phyloP scores from a whole-genome alignment of 23 tunicate genomes.

The Clavelina lepadiformis region DNA sequence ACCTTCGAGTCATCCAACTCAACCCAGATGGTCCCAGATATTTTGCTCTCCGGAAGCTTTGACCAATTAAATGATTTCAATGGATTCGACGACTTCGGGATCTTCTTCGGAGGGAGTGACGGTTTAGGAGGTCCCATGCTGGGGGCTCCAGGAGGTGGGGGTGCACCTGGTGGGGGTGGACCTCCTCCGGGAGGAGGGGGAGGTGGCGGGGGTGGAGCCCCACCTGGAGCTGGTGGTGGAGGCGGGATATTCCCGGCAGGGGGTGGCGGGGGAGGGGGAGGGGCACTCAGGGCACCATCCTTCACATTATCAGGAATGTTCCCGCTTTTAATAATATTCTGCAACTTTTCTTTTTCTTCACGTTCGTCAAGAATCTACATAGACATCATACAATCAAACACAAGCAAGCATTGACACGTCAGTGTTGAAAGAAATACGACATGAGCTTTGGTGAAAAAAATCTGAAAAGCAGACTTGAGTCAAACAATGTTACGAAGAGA shows the following conservation, averaged over 20 bases:
- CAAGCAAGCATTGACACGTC: background rate
- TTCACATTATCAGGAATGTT: conserved; percentile 80
- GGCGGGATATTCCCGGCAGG: conserved; percentile 50
- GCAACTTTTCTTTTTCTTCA: conserved; percentile 61
- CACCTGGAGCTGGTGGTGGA: conserved; percentile 64
- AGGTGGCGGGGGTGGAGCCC: conserved; percentile 68
- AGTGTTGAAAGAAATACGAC: background rate
- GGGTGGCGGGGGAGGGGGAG: conserved; percentile 60
- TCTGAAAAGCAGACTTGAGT: background rate
- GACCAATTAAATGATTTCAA: conserved; percentile 97
- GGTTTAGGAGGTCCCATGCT: background rate
- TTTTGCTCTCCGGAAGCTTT: conserved; percentile 77
- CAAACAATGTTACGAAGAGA: background rate
- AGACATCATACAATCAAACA: background rate
- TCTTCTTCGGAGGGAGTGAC: conserved; percentile 49
- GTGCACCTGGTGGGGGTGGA: conserved; percentile 72
- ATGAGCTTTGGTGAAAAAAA: background rate
- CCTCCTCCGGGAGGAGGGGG: conserved; percentile 75
- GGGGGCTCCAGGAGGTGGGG: conserved; percentile 41
- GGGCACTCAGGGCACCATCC: conserved; percentile 7
- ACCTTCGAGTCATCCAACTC: conserved; percentile 82
- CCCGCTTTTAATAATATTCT: conserved; percentile 50
- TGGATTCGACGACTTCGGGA: conserved; percentile 83
- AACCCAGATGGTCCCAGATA: conserved; percentile 84
- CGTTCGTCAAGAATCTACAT: conserved; percentile 48